Conservation (phyloP, 2,888 invertebrate species). For the Hirtodrosophila trivittata region DNA sequence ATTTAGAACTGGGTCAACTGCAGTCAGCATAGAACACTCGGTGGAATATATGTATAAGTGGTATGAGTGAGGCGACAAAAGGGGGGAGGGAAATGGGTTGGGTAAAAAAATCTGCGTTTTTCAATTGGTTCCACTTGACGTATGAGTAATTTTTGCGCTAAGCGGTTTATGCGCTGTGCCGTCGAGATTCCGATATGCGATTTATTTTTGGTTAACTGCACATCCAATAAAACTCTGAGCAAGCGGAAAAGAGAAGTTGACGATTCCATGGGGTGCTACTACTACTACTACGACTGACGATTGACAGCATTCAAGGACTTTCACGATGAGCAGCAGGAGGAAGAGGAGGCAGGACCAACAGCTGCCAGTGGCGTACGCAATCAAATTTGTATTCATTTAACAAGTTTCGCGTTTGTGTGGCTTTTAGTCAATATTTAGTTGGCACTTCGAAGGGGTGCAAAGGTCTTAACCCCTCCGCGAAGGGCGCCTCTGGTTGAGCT, state of each 20-base stretch:
- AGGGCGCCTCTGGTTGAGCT: neutral
- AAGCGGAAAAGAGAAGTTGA: conserved; percentile 1
- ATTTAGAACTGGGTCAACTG: conserved; percentile 49
- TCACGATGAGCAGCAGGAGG: neutral
- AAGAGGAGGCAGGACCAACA: no score
- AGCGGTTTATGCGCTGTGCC: conserved; percentile 66
- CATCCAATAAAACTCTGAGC: conserved; percentile 69
- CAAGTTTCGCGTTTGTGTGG: no score
- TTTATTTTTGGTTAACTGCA: conserved; percentile 77
- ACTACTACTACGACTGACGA: neutral
- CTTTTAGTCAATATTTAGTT: no score
- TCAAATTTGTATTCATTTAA: no score
- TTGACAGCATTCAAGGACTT: no score
- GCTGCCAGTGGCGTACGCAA: no score
- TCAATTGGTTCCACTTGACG: conserved; percentile 59
- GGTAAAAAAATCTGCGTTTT: conserved; percentile 26
- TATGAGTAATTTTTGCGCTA: conserved; percentile 74
- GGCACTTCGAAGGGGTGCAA: neutral
- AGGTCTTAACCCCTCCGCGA: neutral
- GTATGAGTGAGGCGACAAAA: conserved; percentile 1
- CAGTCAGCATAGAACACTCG: neutral
- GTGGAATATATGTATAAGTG: conserved; percentile 13
- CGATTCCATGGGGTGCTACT: neutral
- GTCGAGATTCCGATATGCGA: conserved; percentile 69
- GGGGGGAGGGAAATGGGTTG: conserved; percentile 3